Conservation (phyloP, 2,797 vertebrate genomes). For the Oceanodroma leucorhoa region DNA sequence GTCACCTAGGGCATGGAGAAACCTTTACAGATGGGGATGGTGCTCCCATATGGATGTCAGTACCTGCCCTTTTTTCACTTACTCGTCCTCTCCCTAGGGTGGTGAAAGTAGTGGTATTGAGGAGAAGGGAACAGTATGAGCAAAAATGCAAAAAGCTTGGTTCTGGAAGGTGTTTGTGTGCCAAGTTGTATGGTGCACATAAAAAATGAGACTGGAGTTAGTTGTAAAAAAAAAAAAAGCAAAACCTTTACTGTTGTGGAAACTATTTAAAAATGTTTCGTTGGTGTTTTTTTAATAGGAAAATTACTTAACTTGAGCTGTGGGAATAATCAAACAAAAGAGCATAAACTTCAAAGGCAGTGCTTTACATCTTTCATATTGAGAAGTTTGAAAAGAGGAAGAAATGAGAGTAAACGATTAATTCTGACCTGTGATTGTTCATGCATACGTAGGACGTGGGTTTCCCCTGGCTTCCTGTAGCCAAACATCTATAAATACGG, state of each 20-base stretch:
- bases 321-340: neutral
- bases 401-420: neutral
- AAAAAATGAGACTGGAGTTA: neutral
- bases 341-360: conserved; percentile 18
- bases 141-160: neutral
- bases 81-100: neutral
- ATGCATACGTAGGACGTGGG: neutral
- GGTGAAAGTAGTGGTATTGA: neutral
- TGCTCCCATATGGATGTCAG: neutral
- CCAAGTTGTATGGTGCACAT: neutral
- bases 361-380: neutral
- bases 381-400: neutral
- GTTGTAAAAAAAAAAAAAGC: neutral
- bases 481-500: neutral
- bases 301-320: neutral
- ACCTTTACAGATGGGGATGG: neutral
- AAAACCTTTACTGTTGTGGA: neutral
- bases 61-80: neutral
- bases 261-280: neutral
- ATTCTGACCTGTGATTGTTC: conserved; percentile 2
- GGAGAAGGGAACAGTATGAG: neutral
- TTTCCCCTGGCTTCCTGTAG: neutral
- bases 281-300: neutral
- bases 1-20: neutral
- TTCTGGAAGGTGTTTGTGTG: neutral